A percentile compares a stretch with the other conserved stretches of the same genome.
These are phyloP conservation scores for Spialia ferax DNA, from an alignment of 2,888 invertebrate genomes.

Conservation along the genomic window DNA sequence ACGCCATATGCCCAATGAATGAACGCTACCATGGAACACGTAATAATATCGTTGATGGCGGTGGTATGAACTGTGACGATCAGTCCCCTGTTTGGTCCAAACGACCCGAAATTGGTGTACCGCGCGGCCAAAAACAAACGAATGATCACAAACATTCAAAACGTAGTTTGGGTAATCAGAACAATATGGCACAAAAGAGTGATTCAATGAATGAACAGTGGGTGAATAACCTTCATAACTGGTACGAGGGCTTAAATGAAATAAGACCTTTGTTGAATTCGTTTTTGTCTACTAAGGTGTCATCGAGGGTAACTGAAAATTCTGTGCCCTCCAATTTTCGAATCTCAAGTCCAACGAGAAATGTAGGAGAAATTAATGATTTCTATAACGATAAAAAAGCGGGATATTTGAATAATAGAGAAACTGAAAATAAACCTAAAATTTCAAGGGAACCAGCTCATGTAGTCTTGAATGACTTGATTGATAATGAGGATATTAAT, in stretches of 20 bases:
- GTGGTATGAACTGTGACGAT: conserved; percentile 30
- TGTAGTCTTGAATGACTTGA: background rate
- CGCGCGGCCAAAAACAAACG: conserved; percentile 37
- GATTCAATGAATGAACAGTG: conserved; percentile 25
- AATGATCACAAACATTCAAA: conserved; percentile 9
- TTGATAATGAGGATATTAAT: conserved; percentile 43
- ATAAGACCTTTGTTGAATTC: conserved; percentile 14
- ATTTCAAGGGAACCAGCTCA: conserved; percentile 12
- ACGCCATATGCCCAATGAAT: conserved; percentile 16
- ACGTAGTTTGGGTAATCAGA: conserved; percentile 5
- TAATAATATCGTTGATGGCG: conserved; percentile 22
- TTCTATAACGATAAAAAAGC: background rate
- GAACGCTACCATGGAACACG: conserved; percentile 14
- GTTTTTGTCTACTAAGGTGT: background rate
- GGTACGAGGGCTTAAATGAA: conserved; percentile 24
- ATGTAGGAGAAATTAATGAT: background rate
- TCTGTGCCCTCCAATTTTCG: background rate
- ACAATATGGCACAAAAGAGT: background rate
- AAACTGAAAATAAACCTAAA: background rate
- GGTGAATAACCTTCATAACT: conserved; percentile 25
- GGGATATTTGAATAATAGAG: background rate
- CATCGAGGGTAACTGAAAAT: conserved; percentile 2
- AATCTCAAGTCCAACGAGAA: background rate
- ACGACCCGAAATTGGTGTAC: conserved; percentile 34
- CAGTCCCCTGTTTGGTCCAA: background rate